Percentiles rank a stretch among this genome's conserved stretches.
phyloP scores from a whole-genome alignment of 2,797 vertebrate species.

The Siniperca undulata region DNA sequence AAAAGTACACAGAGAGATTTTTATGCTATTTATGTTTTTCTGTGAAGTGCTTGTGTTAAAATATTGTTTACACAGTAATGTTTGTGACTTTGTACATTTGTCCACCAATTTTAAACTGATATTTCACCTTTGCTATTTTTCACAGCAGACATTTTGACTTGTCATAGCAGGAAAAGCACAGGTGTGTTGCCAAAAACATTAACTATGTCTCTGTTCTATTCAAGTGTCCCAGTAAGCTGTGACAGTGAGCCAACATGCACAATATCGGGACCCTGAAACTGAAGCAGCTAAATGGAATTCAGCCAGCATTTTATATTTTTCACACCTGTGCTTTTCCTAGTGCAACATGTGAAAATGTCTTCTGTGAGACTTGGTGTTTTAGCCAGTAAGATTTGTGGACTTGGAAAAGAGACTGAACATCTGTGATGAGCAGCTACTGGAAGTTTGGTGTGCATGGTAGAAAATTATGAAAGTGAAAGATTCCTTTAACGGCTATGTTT shows the following conservation, averaged over 20 bases:
- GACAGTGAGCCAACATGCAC: background rate
- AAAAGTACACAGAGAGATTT: slow-evolving; percentile 6
- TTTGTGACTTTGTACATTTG: slow-evolving; percentile 31
- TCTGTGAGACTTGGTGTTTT: slow-evolving; percentile 10
- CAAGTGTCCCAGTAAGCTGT: background rate
- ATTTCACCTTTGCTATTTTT: background rate
- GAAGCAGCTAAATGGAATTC: slow-evolving; percentile 28
- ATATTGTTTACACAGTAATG: background rate
- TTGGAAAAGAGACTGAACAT: background rate
- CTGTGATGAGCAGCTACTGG: slow-evolving; percentile 18
- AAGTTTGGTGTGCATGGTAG: slow-evolving; percentile 48
- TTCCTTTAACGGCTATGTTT: background rate
- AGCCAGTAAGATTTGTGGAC: slow-evolving; percentile 5
- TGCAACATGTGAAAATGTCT: background rate
- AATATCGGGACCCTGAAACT: background rate
- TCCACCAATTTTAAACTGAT: background rate
- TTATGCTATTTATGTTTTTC: slow-evolving; percentile 20
- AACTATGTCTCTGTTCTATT: background rate
- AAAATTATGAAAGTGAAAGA: slow-evolving; percentile 3
- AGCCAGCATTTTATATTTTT: slow-evolving; percentile 7
- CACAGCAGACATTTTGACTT: background rate
- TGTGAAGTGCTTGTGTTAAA: slow-evolving; percentile 29
- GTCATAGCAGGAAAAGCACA: background rate
- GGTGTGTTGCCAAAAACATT: background rate
- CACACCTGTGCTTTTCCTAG: background rate